A percentile compares a stretch with the other conserved stretches of the same genome.
Evolutionary conservation across 2,888 invertebrate species (phyloP).

Genomic region (Watsonalla cultraria): DNA sequence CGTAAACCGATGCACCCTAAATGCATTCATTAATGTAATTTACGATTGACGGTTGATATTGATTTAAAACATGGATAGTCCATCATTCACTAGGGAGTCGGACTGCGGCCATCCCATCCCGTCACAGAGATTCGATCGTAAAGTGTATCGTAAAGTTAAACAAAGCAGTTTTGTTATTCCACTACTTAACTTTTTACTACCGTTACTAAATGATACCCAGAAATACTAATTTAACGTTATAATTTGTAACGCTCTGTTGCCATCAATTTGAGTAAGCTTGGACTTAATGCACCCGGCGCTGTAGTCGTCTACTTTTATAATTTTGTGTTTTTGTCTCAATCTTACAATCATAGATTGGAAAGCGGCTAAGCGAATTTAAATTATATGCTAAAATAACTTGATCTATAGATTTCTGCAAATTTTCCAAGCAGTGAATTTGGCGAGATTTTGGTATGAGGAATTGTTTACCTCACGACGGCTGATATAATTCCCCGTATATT

Average conservation of each 20-base stretch:
- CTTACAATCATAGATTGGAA: no score
- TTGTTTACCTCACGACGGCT: no score
- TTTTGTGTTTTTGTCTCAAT: neutral
- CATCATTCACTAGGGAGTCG: slow-evolving; percentile 4
- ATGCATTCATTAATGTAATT: slow-evolving; percentile 2
- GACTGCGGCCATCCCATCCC: neutral
- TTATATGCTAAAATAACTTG: no score
- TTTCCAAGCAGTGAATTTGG: no score
- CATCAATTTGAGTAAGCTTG: neutral
- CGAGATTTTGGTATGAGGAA: no score
- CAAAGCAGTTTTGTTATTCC: slow-evolving; percentile 1
- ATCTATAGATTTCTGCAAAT: no score
- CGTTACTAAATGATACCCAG: neutral
- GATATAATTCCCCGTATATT: no score
- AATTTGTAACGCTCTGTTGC: neutral
- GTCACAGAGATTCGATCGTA: slow-evolving; percentile 4
- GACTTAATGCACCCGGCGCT: neutral
- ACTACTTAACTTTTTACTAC: slow-evolving; percentile 1
- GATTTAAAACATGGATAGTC: slow-evolving; percentile 5
- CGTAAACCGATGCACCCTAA: neutral
- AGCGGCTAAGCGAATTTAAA: no score
- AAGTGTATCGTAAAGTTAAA: slow-evolving; percentile 4
- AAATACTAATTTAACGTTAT: slow-evolving; percentile 1
- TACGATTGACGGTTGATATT: slow-evolving; percentile 5
- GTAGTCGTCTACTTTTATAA: neutral